Evolutionary conservation across 2,888 invertebrate species (phyloP).

Genomic region (Eristalinus aeneus): DNA sequence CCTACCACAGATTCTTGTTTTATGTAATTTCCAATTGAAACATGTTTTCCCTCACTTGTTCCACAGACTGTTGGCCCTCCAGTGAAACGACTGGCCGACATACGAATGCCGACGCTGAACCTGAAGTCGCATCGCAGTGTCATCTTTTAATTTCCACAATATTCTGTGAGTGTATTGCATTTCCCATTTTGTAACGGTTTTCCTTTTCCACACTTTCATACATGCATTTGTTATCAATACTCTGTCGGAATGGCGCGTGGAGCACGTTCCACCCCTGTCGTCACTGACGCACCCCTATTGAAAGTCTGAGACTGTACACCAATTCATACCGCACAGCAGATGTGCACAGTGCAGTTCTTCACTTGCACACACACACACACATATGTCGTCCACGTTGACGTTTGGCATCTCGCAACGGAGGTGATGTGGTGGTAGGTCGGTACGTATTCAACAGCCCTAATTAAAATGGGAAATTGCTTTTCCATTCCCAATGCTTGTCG

Average conservation of each 20-base stretch:
- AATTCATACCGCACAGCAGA: not conserved
- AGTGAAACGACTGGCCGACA: not conserved
- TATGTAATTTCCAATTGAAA: too few species aligned
- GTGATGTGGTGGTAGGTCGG: not conserved
- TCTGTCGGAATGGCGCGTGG: not conserved
- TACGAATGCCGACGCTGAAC: not conserved
- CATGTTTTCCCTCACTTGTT: not conserved
- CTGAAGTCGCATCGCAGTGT: not conserved
- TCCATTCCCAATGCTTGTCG: constrained; percentile 1
- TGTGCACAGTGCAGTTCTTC: not conserved
- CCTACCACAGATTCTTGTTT: too few species aligned
- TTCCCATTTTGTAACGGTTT: constrained; percentile 9
- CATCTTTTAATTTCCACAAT: not conserved
- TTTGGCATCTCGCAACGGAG: not conserved
- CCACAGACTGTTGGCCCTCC: not conserved
- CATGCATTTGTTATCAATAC: not conserved
- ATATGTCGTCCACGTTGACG: not conserved
- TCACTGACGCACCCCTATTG: not conserved
- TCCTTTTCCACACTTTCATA: not conserved
- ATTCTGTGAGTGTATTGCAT: not conserved
- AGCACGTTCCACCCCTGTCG: not conserved
- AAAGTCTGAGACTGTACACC: not conserved
- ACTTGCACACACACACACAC: not conserved
- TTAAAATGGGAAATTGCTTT: constrained; percentile 14
- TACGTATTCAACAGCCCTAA: not conserved